Evolutionary conservation across 2,888 invertebrate species (phyloP).

Genomic region (Entomobrya proxima): DNA sequence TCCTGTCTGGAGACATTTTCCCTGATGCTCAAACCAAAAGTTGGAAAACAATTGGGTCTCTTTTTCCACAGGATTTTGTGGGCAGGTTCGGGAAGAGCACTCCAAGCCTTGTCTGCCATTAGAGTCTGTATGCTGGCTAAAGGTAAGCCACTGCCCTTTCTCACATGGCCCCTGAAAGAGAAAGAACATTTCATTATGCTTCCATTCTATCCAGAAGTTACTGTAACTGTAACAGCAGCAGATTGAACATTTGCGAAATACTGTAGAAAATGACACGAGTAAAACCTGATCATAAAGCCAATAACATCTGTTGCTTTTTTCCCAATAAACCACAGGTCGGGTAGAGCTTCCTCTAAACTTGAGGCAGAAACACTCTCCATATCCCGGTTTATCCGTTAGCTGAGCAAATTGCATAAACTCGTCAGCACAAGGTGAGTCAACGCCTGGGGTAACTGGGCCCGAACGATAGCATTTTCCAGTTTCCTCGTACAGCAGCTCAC

Average conservation of each 20-base stretch:
- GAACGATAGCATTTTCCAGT: slow-evolving; percentile 39
- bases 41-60: not conserved
- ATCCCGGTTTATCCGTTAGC: slow-evolving; percentile 20
- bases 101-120: not conserved
- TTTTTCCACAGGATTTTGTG: slow-evolving; percentile 43
- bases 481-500: slow-evolving; percentile 12
- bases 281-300: slow-evolving; percentile 65
- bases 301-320: slow-evolving; percentile 43
- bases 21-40: slow-evolving; percentile 46
- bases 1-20: slow-evolving; percentile 48
- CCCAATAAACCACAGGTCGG: slow-evolving; percentile 55
- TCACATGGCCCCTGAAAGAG: slow-evolving; percentile 56
- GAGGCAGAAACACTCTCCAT: slow-evolving; percentile 39
- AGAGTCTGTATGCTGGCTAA: not conserved
- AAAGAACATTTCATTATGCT: not conserved
- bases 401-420: slow-evolving; percentile 19
- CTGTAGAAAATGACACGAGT: not conserved
- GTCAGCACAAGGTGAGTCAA: slow-evolving; percentile 23
- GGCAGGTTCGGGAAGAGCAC: slow-evolving; percentile 51
- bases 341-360: slow-evolving; percentile 26
- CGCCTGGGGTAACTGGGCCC: slow-evolving; percentile 11
- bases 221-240: not conserved
- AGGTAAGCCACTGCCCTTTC: slow-evolving; percentile 49
- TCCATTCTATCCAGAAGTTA: not conserved
- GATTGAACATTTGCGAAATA: not conserved